Percentiles rank a stretch among this genome's conserved stretches.
Evolutionary conservation across 2,797 vertebrate genomes (phyloP).

Genomic region (Mastacembelus armatus): DNA sequence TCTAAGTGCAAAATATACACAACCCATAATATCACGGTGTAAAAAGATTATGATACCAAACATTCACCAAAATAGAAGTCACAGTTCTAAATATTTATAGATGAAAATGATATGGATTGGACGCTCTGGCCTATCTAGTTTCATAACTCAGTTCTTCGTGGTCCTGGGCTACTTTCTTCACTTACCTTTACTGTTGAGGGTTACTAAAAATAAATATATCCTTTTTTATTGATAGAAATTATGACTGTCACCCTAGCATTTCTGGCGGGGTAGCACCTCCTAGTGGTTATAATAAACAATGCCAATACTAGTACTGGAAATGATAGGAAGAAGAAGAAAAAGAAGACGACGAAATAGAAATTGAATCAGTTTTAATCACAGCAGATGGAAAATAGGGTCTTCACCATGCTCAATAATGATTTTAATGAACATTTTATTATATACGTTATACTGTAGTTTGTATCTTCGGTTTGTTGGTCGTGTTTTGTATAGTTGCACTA

Average conservation of each 20-base stretch:
- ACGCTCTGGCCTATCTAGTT: neutral
- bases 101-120: conserved; percentile 10
- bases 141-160: neutral
- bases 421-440: too few relatives aligned
- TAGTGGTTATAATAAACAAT: conserved; percentile 43
- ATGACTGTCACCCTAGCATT: too few relatives aligned
- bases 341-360: too few relatives aligned
- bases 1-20: conserved; percentile 40
- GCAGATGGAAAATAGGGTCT: neutral
- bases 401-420: neutral
- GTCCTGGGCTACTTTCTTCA: neutral
- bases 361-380: neutral
- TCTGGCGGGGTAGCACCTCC: conserved; percentile 50
- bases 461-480: neutral
- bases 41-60: conserved; percentile 24
- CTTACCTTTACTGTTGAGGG: too few relatives aligned
- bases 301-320: neutral
- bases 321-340: too few relatives aligned
- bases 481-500: neutral
- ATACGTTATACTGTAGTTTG: neutral
- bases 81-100: conserved; percentile 24
- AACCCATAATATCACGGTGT: conserved; percentile 26
- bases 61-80: conserved; percentile 34
- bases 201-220: neutral
- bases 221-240: neutral